A percentile compares a stretch with the other conserved stretches of the same genome.
Conservation (phyloP, 2,113 vertebrate genomes). For the Anarrhichthys ocellatus region DNA sequence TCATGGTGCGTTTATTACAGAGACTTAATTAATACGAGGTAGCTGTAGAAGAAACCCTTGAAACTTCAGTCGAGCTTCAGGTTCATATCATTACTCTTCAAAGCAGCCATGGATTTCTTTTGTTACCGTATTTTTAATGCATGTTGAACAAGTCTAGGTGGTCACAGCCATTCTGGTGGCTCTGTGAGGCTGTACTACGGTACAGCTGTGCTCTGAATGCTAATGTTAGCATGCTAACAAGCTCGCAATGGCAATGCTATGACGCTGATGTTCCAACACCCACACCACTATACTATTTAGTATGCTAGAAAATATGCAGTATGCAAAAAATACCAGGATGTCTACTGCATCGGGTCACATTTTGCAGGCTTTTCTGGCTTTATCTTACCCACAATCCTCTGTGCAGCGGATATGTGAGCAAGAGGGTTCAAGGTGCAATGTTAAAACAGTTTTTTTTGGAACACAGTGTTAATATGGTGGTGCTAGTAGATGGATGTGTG, state of each 20-base stretch:
- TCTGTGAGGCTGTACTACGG: too few species aligned
- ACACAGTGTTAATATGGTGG: not conserved
- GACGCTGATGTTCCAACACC: not conserved
- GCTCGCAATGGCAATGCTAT: not conserved
- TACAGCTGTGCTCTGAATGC: not conserved
- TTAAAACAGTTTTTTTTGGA: not conserved
- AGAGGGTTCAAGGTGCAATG: not conserved
- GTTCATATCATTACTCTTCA: not conserved
- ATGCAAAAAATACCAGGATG: not conserved
- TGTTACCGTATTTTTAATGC: not conserved
- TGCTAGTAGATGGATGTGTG: not conserved
- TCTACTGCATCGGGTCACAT: not conserved
- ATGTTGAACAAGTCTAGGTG: not conserved
- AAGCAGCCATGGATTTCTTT: not conserved
- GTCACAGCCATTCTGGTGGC: not conserved
- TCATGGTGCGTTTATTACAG: not conserved
- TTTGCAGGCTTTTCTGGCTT: not conserved
- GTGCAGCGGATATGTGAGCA: not conserved
- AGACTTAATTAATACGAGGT: not conserved
- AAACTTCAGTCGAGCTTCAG: not conserved
- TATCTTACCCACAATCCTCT: not conserved
- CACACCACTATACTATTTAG: not conserved
- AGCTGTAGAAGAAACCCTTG: not conserved
- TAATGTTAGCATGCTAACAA: not conserved
- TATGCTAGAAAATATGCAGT: not conserved